A percentile compares a stretch with the other conserved stretches of the same genome.
Evolutionary conservation across 2,888 invertebrate genomes (phyloP).

Genomic region (Andrena dorsata): DNA sequence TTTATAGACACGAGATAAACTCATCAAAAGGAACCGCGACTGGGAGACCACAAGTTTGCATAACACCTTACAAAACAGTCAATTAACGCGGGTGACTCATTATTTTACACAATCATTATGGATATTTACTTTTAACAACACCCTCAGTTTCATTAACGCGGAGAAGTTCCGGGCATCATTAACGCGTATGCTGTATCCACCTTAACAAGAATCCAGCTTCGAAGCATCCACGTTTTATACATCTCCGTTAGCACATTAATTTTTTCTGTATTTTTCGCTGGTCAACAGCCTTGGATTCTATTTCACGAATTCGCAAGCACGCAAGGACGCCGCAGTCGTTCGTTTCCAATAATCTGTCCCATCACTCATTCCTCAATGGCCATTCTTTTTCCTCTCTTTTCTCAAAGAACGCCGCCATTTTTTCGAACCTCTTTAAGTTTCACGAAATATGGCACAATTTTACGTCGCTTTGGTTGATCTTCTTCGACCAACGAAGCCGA

Average conservation of each 20-base stretch:
- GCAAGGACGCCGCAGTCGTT: not conserved
- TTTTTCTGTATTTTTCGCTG: not conserved
- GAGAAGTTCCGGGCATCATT: not conserved
- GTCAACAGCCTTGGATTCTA: slow-evolving; percentile 2
- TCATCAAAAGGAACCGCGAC: too few relatives aligned
- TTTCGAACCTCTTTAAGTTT: not conserved
- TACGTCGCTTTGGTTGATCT: not conserved
- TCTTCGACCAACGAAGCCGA: not conserved
- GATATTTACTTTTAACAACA: too few relatives aligned
- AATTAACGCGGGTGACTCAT: too few relatives aligned
- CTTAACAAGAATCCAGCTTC: not conserved
- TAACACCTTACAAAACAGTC: too few relatives aligned
- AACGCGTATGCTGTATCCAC: not conserved
- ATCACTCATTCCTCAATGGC: slow-evolving; percentile 7
- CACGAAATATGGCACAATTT: not conserved
- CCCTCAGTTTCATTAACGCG: too few relatives aligned
- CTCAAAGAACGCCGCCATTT: not conserved
- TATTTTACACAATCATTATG: too few relatives aligned
- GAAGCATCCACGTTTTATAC: not conserved
- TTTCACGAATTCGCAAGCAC: not conserved
- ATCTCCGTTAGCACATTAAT: slow-evolving; percentile 4
- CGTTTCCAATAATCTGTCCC: slow-evolving; percentile 10
- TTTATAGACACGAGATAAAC: too few relatives aligned
- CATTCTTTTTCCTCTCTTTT: not conserved
- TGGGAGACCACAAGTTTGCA: too few relatives aligned